phyloP scores from a whole-genome alignment of 2,888 invertebrate species.

The Xylota sylvarum region DNA sequence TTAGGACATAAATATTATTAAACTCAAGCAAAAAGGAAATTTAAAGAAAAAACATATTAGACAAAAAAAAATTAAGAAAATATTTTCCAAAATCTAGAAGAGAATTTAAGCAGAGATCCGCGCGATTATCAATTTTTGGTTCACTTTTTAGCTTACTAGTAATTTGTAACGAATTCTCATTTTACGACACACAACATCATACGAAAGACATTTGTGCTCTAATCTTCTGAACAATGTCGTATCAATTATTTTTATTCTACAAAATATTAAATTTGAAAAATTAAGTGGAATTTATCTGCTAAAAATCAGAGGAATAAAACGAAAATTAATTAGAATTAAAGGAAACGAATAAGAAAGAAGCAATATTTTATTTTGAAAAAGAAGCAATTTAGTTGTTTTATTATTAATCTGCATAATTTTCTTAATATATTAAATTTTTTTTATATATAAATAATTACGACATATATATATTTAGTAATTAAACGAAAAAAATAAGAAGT shows the following conservation, averaged over 20 bases:
- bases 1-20: conserved; percentile 45
- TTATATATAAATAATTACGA: conserved; percentile 48
- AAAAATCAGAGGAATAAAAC: conserved; percentile 26
- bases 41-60: conserved; percentile 11
- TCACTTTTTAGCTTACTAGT: conserved; percentile 21
- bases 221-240: conserved; percentile 17
- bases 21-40: conserved; percentile 37
- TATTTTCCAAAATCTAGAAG: conserved; percentile 42
- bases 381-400: conserved; percentile 44
- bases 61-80: conserved; percentile 12
- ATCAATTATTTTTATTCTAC: conserved; percentile 31
- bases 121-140: conserved; percentile 20
- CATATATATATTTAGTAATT: conserved; percentile 55
- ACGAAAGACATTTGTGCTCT: conserved; percentile 43
- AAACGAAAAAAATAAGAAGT: conserved; percentile 50
- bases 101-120: conserved; percentile 24
- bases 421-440: conserved; percentile 37
- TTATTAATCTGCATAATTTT: conserved; percentile 49
- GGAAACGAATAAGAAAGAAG: conserved; percentile 27
- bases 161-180: conserved; percentile 42
- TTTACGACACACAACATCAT: conserved; percentile 27
- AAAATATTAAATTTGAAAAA: conserved; percentile 23
- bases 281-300: conserved; percentile 33
- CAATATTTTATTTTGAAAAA: conserved; percentile 24
- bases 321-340: conserved; percentile 20